These are phyloP conservation scores for Lutjanus erythropterus DNA, from an alignment of 2,113 vertebrate species.

Conservation along the genomic window DNA sequence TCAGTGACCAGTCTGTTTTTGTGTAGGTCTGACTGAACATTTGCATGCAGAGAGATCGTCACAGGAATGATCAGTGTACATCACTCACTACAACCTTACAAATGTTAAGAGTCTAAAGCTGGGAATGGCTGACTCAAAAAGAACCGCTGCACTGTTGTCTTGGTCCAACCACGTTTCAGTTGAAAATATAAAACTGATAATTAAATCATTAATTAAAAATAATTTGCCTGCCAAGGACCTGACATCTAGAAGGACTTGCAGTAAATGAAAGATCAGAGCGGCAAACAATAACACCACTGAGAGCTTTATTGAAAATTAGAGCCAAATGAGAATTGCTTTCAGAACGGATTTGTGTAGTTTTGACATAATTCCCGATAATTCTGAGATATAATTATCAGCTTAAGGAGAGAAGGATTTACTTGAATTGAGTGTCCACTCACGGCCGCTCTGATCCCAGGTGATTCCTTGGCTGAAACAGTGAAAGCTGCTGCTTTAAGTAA, in stretches of 20 bases:
- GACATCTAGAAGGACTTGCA: constrained; percentile 13
- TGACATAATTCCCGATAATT: constrained; percentile 38
- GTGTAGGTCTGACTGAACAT: background rate
- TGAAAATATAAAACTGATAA: background rate
- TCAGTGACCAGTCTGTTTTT: no score
- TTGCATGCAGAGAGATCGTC: background rate
- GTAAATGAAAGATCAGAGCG: constrained; percentile 36
- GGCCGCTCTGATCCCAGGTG: background rate
- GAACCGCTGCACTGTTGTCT: background rate
- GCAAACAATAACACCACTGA: constrained; percentile 47
- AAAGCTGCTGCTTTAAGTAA: no score
- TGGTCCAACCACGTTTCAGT: background rate
- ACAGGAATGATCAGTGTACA: background rate
- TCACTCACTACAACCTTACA: background rate
- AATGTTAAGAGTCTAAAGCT: background rate
- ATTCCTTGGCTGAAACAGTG: background rate
- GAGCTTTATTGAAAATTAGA: constrained; percentile 44
- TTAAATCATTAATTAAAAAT: background rate
- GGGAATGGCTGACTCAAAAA: background rate
- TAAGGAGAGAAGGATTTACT: constrained; percentile 23
- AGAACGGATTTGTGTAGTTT: constrained; percentile 40
- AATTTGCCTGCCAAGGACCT: background rate
- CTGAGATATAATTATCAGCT: constrained; percentile 48
- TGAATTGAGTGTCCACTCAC: constrained; percentile 10
- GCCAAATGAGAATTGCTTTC: constrained; percentile 39